These are phyloP conservation scores for Vireo altiloquus DNA, from an alignment of 2,113 vertebrate species.

Conservation along the genomic window DNA sequence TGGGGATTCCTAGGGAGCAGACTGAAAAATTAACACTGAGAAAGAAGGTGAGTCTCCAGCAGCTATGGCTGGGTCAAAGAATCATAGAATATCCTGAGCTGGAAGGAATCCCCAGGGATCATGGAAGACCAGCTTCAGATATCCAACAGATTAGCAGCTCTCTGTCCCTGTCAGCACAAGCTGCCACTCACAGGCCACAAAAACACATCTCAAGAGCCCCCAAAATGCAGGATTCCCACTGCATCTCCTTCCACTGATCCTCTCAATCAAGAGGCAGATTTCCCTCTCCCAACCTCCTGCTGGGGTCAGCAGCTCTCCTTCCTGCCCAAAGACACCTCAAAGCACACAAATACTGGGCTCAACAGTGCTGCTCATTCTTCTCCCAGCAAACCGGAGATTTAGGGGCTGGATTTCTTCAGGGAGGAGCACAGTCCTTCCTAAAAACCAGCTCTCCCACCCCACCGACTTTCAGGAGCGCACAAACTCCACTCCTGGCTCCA, in stretches of 20 bases:
- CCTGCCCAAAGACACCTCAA: not conserved
- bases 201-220: not conserved
- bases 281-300: not conserved
- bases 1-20: not conserved
- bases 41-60: not conserved
- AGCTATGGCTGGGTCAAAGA: rapidly evolving
- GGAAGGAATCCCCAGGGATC: not conserved
- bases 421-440: rapidly evolving
- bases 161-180: rapidly evolving
- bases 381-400: rapidly evolving
- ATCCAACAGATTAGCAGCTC: not conserved
- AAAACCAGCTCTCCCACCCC: rapidly evolving
- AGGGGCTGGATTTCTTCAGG: rapidly evolving
- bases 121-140: not conserved
- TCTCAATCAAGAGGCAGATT: not conserved
- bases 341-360: rapidly evolving
- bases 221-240: rapidly evolving
- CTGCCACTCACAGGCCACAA: not conserved
- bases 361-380: rapidly evolving
- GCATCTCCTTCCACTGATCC: not conserved
- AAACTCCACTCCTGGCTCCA: not conserved
- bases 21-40: not conserved
- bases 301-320: not conserved
- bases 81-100: not conserved
- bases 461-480: rapidly evolving